Evolutionary conservation across 2,113 vertebrate genomes (phyloP).

Genomic region (Sceloporus tristichus): DNA sequence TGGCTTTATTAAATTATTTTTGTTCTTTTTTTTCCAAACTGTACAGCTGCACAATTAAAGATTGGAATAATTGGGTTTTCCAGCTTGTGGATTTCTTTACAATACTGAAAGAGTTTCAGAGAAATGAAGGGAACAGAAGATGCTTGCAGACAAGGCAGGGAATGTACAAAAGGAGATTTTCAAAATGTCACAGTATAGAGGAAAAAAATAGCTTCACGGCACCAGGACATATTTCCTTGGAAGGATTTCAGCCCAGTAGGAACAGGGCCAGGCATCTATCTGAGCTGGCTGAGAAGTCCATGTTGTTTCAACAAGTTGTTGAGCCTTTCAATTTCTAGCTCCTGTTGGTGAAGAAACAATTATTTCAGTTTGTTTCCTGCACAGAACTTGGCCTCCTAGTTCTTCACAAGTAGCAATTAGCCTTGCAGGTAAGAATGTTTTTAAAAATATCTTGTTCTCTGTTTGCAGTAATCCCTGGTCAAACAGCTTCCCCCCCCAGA

Average conservation of each 20-base stretch:
- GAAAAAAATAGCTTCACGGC: neutral
- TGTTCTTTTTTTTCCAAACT: conserved; percentile 29
- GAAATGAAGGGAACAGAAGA: conserved; percentile 26
- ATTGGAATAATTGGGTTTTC: neutral
- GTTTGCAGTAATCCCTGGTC: no score
- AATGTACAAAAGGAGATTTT: conserved; percentile 56
- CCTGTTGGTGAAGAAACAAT: conserved; percentile 73
- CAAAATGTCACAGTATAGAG: conserved; percentile 13
- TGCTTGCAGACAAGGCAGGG: conserved; percentile 29
- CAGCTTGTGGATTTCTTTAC: neutral
- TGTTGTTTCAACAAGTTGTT: conserved; percentile 84
- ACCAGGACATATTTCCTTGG: neutral
- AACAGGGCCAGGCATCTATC: conserved; percentile 37
- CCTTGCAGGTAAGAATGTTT: no score
- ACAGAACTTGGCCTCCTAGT: no score
- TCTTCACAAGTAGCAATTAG: no score
- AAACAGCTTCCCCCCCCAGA: no score
- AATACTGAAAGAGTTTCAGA: conserved; percentile 14
- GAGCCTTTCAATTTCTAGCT: conserved; percentile 88
- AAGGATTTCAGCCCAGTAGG: neutral
- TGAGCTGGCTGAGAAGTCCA: conserved; percentile 60
- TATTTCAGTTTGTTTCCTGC: neutral
- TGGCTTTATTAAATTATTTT: conserved; percentile 70
- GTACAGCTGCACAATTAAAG: conserved; percentile 57
- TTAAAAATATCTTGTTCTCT: no score